A percentile compares a stretch with the other conserved stretches of the same genome.
phyloP scores from a whole-genome alignment of 2,888 invertebrate species.

The Blastobasis adustella region DNA sequence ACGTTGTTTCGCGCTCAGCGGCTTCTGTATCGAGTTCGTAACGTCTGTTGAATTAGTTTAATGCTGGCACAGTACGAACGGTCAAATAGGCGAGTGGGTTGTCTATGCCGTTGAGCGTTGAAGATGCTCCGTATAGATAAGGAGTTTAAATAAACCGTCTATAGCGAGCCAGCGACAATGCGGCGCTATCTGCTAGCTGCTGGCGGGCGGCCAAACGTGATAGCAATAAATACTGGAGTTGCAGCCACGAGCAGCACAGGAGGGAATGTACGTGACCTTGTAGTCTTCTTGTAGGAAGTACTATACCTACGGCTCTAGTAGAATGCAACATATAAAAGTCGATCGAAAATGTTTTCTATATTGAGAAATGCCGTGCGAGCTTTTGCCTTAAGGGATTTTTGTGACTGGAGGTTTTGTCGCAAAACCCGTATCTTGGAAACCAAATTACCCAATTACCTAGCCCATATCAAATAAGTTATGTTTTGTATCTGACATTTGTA shows the following conservation, averaged over 20 bases:
- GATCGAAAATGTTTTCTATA: background rate
- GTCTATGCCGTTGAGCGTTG: background rate
- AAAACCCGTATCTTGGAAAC: too few relatives aligned
- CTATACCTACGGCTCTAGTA: background rate
- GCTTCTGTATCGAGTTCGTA: background rate
- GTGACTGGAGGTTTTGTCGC: background rate
- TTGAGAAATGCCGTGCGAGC: background rate
- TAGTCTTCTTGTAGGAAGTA: background rate
- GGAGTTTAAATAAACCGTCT: conserved; percentile 9
- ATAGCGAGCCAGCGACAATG: conserved; percentile 7
- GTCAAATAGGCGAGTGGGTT: background rate
- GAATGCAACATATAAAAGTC: background rate
- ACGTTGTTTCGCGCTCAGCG: background rate
- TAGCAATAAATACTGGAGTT: conserved; percentile 2
- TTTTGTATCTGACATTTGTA: too few relatives aligned
- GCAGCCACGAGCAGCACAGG: background rate
- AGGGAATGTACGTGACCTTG: too few relatives aligned
- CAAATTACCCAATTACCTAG: too few relatives aligned
- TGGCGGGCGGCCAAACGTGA: conserved; percentile 11
- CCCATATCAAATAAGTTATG: too few relatives aligned
- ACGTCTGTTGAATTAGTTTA: background rate
- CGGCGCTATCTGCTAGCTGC: conserved; percentile 5
- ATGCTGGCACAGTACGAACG: background rate
- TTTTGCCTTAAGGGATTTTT: background rate
- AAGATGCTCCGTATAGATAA: conserved; percentile 18